Evolutionary conservation across 1,140 invertebrate species (phyloP).

Genomic region (Drosophila sulfurigaster): DNA sequence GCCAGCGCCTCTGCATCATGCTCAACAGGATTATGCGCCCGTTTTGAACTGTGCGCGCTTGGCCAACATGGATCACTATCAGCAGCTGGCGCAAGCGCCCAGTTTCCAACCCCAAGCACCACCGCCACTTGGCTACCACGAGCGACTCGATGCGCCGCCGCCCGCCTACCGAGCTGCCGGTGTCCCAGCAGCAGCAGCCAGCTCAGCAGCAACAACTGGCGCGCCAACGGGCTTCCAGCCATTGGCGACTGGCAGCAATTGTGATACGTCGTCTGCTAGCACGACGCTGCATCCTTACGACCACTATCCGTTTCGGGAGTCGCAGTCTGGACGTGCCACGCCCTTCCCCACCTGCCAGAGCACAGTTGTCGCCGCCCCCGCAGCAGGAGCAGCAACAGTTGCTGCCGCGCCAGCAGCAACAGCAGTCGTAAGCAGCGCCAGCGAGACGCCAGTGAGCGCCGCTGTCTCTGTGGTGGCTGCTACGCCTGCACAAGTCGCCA

Average conservation of each 20-base stretch:
- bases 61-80: slow-evolving; percentile 80
- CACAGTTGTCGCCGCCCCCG: slow-evolving; percentile 35
- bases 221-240: slow-evolving; percentile 56
- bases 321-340: slow-evolving; percentile 87
- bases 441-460: slow-evolving; percentile 1
- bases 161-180: slow-evolving; percentile 45
- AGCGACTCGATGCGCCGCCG: slow-evolving; percentile 77
- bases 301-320: slow-evolving; percentile 85
- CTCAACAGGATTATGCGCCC: slow-evolving; percentile 75
- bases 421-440: background rate
- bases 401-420: slow-evolving; percentile 30
- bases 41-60: slow-evolving; percentile 76
- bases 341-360: slow-evolving; percentile 86
- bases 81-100: slow-evolving; percentile 61
- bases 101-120: slow-evolving; percentile 58
- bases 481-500: background rate
- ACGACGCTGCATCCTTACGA: slow-evolving; percentile 85
- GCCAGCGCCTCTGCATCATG: slow-evolving; percentile 60
- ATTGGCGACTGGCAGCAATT: slow-evolving; percentile 31
- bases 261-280: slow-evolving; percentile 36
- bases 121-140: slow-evolving; percentile 44
- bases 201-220: slow-evolving; percentile 37
- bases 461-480: slow-evolving; percentile 14
- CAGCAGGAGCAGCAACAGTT: slow-evolving; percentile 51
- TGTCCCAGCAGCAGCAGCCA: slow-evolving; percentile 26